These are phyloP conservation scores for Apus apus DNA, from an alignment of 2,113 vertebrate genomes.

Conservation along the genomic window DNA sequence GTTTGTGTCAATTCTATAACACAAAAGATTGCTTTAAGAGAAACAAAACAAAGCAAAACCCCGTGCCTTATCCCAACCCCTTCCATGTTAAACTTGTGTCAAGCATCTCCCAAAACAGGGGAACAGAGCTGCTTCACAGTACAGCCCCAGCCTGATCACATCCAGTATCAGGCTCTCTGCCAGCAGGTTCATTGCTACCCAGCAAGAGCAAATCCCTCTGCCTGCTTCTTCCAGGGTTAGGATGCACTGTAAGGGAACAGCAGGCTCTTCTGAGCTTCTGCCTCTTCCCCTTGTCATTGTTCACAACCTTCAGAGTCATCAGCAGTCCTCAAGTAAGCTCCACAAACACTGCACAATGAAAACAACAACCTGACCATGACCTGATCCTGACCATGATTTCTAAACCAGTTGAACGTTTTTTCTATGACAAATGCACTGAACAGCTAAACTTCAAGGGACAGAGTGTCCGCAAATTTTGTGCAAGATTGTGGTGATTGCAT, in stretches of 20 bases:
- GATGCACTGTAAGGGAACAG: background rate
- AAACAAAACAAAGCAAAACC: background rate
- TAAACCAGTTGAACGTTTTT: background rate
- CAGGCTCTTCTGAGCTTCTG: background rate
- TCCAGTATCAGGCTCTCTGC: background rate
- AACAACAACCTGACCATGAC: background rate
- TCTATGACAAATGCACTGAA: background rate
- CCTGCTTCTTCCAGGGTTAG: background rate
- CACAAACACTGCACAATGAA: background rate
- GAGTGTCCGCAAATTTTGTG: background rate
- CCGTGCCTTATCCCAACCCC: background rate
- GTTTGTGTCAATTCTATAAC: background rate
- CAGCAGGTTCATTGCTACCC: background rate
- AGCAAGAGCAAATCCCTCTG: background rate
- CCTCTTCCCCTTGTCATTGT: background rate
- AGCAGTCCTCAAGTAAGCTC: background rate
- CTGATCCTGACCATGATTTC: background rate
- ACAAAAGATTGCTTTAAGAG: background rate
- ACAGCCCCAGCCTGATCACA: background rate
- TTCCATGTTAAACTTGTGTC: background rate
- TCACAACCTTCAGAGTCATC: background rate
- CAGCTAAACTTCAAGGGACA: background rate
- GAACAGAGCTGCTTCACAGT: background rate
- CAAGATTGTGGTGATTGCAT: background rate
- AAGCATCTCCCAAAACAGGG: background rate